Evolutionary conservation across 2,888 invertebrate genomes (phyloP).

Genomic region (Automeris io): DNA sequence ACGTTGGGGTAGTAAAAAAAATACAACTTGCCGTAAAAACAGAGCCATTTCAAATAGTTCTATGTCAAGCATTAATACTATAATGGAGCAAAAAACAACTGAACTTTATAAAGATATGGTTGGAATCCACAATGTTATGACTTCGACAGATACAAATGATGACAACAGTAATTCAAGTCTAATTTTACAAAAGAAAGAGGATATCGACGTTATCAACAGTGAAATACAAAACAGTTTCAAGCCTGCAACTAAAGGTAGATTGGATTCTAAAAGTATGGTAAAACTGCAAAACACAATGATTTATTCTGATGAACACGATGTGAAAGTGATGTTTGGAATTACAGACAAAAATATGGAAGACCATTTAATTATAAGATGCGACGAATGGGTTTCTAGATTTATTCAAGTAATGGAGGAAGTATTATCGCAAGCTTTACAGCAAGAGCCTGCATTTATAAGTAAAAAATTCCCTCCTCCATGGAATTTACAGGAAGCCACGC

Average conservation of each 20-base stretch:
- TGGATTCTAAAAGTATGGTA: slow-evolving; percentile 15
- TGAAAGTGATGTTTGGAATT: slow-evolving; percentile 39
- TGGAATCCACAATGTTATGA: not conserved
- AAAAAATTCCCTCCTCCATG: slow-evolving; percentile 42
- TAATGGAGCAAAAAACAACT: not conserved
- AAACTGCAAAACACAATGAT: not conserved
- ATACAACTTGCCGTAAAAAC: not conserved
- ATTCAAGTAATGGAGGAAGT: slow-evolving; percentile 64
- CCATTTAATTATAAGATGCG: slow-evolving; percentile 36
- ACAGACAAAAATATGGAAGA: slow-evolving; percentile 40
- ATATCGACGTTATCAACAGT: slow-evolving; percentile 24
- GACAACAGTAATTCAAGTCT: slow-evolving; percentile 10
- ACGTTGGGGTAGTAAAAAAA: slow-evolving; percentile 6
- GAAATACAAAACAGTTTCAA: slow-evolving; percentile 36
- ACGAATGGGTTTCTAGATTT: slow-evolving; percentile 60
- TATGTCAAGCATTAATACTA: not conserved
- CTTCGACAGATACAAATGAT: not conserved
- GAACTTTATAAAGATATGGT: not conserved
- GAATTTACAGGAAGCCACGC: slow-evolving; percentile 50
- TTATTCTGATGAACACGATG: not conserved
- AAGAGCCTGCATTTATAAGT: slow-evolving; percentile 26
- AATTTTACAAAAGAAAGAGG: slow-evolving; percentile 8
- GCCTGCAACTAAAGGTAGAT: slow-evolving; percentile 31
- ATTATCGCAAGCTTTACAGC: slow-evolving; percentile 41
- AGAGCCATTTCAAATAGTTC: slow-evolving; percentile 2